Conservation (phyloP, 1,140 invertebrate genomes). For the Drosophila sechellia region DNA sequence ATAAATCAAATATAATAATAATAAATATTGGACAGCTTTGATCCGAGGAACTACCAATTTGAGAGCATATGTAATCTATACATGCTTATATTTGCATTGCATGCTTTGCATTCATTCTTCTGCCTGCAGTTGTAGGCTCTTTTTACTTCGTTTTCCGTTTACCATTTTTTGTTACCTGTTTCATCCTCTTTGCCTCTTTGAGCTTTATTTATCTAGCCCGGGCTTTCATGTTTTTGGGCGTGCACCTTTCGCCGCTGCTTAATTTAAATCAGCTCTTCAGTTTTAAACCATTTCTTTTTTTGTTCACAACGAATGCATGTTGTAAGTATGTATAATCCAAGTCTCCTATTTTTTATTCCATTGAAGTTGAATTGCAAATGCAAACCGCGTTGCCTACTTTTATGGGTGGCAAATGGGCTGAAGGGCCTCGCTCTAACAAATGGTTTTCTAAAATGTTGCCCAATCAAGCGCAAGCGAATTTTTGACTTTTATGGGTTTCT, state of each 20-base stretch:
- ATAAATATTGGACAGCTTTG: conserved; percentile 1
- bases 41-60: conserved; percentile 13
- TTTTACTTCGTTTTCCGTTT: conserved; percentile 41
- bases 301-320: neutral
- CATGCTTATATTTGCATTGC: conserved; percentile 54
- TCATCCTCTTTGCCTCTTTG: conserved; percentile 23
- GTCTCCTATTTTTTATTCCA: conserved; percentile 8
- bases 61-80: conserved; percentile 29
- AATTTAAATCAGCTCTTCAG: conserved; percentile 58
- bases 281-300: conserved; percentile 7
- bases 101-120: conserved; percentile 47
- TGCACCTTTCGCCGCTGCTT: conserved; percentile 12
- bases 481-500: conserved; percentile 65
- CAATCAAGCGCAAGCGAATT: conserved; percentile 61
- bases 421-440: conserved; percentile 21
- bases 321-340: conserved; percentile 4
- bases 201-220: conserved; percentile 54
- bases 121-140: conserved; percentile 16
- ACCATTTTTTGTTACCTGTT: conserved; percentile 36
- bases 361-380: conserved; percentile 43
- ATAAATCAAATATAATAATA: neutral
- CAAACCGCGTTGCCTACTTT: conserved; percentile 50
- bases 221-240: conserved; percentile 49
- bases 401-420: conserved; percentile 2
- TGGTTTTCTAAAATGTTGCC: conserved; percentile 44